Base-by-base conservation (phyloP, 2,888 invertebrate genomes). In the Asteroscopus sphinx region DNA sequence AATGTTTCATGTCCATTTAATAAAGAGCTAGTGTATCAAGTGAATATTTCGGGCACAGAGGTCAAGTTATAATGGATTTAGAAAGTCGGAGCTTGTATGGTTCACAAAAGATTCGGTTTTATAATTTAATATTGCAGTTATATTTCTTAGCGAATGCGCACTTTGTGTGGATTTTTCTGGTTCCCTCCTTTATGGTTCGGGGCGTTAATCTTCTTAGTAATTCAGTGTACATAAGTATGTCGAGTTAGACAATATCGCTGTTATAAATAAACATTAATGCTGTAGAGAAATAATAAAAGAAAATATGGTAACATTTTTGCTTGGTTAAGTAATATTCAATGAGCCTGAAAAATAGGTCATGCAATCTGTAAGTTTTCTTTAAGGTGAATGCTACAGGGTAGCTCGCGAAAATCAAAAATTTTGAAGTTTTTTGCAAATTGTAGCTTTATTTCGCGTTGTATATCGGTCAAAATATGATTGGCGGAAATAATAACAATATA, bases 61-160 rank as follows among this genome's bases (percentile, higher is more conserved):
- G 58, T 59, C 67, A 48, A 26, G 42, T 67, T 61, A 57, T 55
- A 76, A 57, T 58, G 62, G 74, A 48, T 25, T 56, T 48, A 15
- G 28, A 21, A 73, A 70, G 61, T 64, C 42, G 25, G 53, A 69
- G 55, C 66, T 63, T 66, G 63, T 67, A 68, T 68, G 68, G 74
- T 73, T 67, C 68, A 69, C 73, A 64, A 76, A 75, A 77, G 79
- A 79, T 81, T 82, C 79, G 77, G 79, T 77, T 79, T 78, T 80
- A 77, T 79, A 77, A 72, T 76, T 75, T 76, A 80, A 84, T 86
- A 87, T 85, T 81, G 81, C 83, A 75, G 82, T 86, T 83, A 86
- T 87, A 88, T 87, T 85, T 86, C 86, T 85, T 79, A 69, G 82
- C 55, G 76, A 82, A 79, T 80, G 79, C 75, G 79, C 79, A 74